Conservation (phyloP, 2,888 invertebrate species). For the Callyntrura sp. region DNA sequence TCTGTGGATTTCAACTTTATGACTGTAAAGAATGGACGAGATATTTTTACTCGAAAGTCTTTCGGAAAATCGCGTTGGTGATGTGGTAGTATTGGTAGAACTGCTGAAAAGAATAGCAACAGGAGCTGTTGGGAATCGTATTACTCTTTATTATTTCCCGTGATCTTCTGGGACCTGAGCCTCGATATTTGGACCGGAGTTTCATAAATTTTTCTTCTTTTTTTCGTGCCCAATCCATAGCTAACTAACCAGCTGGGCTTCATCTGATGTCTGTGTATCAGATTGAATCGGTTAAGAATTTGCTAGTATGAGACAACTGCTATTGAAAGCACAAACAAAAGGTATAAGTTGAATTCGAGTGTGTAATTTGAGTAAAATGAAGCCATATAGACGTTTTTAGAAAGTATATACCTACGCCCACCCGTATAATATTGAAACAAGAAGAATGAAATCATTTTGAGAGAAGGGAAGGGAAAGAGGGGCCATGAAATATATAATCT, state of each 20-base stretch:
- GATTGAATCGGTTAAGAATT: background rate
- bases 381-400: conserved; percentile 56
- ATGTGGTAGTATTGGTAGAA: background rate
- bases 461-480: conserved; percentile 42
- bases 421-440: background rate
- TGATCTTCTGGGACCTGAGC: conserved; percentile 27
- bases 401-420: background rate
- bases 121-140: conserved; percentile 53
- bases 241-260: too few relatives aligned
- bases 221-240: background rate
- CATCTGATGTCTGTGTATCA: background rate
- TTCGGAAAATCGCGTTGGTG: background rate
- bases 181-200: background rate
- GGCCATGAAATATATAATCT: conserved; percentile 68
- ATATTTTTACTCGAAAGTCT: conserved; percentile 17
- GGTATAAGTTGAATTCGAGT: conserved; percentile 49
- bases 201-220: conserved; percentile 61
- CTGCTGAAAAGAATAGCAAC: background rate
- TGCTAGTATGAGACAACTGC: background rate
- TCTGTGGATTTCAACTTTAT: conserved; percentile 63
- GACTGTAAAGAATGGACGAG: conserved; percentile 47
- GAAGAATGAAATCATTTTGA: conserved; percentile 35
- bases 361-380: conserved; percentile 72
- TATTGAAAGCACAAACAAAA: conserved; percentile 52
- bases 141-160: conserved; percentile 34